These are phyloP conservation scores for Melanerpes formicivorus DNA, from an alignment of 2,113 vertebrate genomes.

Conservation along the genomic window DNA sequence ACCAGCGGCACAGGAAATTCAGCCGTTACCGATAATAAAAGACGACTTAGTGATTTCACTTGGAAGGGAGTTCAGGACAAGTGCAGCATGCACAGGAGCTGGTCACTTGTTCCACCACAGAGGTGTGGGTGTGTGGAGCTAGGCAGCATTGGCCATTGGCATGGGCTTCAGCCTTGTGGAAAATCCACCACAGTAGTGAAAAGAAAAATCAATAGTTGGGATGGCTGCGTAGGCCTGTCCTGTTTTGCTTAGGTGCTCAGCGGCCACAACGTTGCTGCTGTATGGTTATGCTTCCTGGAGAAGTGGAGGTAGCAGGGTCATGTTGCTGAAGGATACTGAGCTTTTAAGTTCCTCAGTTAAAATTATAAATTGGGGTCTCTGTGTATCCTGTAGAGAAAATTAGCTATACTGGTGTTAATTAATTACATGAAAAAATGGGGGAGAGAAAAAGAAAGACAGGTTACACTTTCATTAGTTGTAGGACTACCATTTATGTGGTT, in stretches of 20 bases:
- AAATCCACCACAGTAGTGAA: rapidly evolving
- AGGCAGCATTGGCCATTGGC: neutral
- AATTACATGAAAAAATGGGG: neutral
- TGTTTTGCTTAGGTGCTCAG: neutral
- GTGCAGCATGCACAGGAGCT: neutral
- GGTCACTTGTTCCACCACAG: neutral
- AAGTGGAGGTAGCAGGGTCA: neutral
- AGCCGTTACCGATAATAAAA: slow-evolving; percentile 39
- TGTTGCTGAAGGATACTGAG: neutral
- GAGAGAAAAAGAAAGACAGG: neutral
- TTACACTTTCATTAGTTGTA: neutral
- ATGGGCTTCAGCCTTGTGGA: neutral
- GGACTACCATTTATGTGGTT: neutral
- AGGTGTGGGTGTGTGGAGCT: neutral
- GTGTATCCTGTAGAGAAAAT: neutral
- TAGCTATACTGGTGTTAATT: neutral
- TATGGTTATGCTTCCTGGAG: neutral
- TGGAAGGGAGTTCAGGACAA: slow-evolving; percentile 38
- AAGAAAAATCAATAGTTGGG: neutral
- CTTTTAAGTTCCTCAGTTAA: neutral
- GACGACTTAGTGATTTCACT: slow-evolving; percentile 9
- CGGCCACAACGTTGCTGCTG: neutral
- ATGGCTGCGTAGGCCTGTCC: neutral
- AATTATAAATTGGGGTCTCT: neutral
- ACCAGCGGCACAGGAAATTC: slow-evolving; percentile 43